Conservation (phyloP, 2,888 invertebrate species). For the Pristionchus arcanus region DNA sequence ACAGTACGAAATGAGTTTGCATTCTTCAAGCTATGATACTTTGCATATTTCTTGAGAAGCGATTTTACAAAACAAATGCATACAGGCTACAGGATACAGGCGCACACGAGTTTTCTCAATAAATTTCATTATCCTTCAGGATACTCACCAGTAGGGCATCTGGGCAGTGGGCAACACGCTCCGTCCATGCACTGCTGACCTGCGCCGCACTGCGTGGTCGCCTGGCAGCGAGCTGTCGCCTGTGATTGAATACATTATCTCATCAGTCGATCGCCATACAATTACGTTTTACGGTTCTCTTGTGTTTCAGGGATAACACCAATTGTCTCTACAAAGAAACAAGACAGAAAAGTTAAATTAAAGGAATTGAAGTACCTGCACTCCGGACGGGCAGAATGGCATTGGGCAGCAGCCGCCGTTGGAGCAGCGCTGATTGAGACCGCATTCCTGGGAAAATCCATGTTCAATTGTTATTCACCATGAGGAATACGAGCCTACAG, state of each 20-base stretch:
- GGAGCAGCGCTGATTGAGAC: constrained; percentile 74
- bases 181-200: constrained; percentile 73
- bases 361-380: constrained; percentile 60
- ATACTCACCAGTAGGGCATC: constrained; percentile 70
- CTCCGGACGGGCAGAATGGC: constrained; percentile 77
- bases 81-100: too few species aligned
- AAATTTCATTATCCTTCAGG: too few species aligned
- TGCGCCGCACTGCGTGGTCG: constrained; percentile 60
- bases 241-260: constrained; percentile 48
- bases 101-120: too few species aligned
- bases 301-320: too few species aligned
- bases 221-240: constrained; percentile 64
- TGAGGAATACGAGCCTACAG: too few species aligned
- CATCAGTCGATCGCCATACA: background rate
- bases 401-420: constrained; percentile 78
- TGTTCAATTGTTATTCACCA: constrained; percentile 54
- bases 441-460: constrained; percentile 65
- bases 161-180: constrained; percentile 74
- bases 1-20: too few species aligned
- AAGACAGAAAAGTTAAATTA: background rate
- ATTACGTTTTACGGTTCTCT: background rate
- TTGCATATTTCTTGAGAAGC: too few species aligned
- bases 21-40: too few species aligned
- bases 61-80: too few species aligned
- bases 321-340: too few species aligned